Conservation (phyloP, 1,140 invertebrate species). For the Drosophila lacertosa region DNA sequence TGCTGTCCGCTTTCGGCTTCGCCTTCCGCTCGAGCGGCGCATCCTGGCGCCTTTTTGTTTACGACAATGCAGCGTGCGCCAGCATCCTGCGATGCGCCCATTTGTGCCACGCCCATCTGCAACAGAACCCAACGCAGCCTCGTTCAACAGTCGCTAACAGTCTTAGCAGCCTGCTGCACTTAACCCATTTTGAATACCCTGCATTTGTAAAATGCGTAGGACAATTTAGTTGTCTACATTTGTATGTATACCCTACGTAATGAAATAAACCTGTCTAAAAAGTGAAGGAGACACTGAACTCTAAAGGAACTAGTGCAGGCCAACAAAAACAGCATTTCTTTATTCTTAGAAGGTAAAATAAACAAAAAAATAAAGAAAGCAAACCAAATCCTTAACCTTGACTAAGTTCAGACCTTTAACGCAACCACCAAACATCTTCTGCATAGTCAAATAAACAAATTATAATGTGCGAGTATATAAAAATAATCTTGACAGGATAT, state of each 20-base stretch:
- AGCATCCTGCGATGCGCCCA: slow-evolving; percentile 54
- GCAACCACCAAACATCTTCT: too few relatives aligned
- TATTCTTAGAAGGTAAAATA: too few relatives aligned
- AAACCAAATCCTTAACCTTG: too few relatives aligned
- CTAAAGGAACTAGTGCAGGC: too few relatives aligned
- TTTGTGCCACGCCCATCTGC: slow-evolving; percentile 23
- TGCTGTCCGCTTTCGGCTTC: slow-evolving; percentile 13
- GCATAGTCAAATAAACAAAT: too few relatives aligned
- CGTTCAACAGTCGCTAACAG: neutral
- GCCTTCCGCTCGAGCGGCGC: slow-evolving; percentile 60
- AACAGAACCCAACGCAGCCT: neutral
- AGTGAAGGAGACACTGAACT: too few relatives aligned
- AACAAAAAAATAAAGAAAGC: too few relatives aligned
- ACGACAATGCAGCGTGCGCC: slow-evolving; percentile 56
- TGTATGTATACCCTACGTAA: too few relatives aligned
- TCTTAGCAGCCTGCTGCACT: slow-evolving; percentile 68
- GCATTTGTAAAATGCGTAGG: neutral
- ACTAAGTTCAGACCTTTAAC: too few relatives aligned
- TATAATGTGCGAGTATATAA: too few relatives aligned
- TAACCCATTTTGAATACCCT: slow-evolving; percentile 67
- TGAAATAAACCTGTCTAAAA: too few relatives aligned
- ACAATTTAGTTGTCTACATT: neutral
- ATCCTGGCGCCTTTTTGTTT: slow-evolving; percentile 71
- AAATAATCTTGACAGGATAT: neutral
- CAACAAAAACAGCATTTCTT: too few relatives aligned